Evolutionary conservation across 2,797 vertebrate species (phyloP), one percentile per base, ranked within the genome.

Genomic region (Lacerta viridis): DNA sequence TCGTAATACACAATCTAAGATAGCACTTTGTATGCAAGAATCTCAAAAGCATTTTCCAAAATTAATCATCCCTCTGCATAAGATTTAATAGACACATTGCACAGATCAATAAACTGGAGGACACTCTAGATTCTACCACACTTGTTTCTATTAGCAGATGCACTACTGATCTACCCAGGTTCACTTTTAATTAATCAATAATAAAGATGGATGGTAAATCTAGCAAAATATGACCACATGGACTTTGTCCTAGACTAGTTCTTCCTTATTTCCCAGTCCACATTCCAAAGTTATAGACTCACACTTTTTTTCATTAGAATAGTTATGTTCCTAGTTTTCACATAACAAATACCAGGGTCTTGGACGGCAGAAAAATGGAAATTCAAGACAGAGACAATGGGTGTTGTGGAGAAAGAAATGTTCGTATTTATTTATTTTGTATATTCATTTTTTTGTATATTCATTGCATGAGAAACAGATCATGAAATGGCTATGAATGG

Each of bases 341-440:
- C 0, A 0, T 0, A 72, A 77, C 17, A 13, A 2, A 9, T 0
- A 0, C 2, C 59, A 61, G 18, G 18, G 1, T 23, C 18, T 61
- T 18, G 20, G 59, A 7, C 18, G 17, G 59, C 59, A 61, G 18
- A 61, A 61, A 61, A 23, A 23, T 18, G 6, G 59, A 23, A 61
- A 64, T 18, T 18, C 1, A 64, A 23, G 61, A 64, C 17, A 23
- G 61, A 55, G 50, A 55, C 50, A 55, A 55, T 55, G 50, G 11
- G 11, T 43, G 8, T 29, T 29, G 4, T 11, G 74, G 17, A 17
- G 27, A 55, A 55, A 7, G 18, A 23, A 79, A 18, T 18, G 61
- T 64, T 64, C 6, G 3, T 61, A 7, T 61, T 61, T 61, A 72
- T 27, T 33, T 50, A 50, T 50, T 61, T 61, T 61, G 59, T 61